Percentiles rank a stretch among this genome's conserved stretches.
Evolutionary conservation across 2,888 invertebrate genomes (phyloP).

Genomic region (Acanthoscelides obtectus): DNA sequence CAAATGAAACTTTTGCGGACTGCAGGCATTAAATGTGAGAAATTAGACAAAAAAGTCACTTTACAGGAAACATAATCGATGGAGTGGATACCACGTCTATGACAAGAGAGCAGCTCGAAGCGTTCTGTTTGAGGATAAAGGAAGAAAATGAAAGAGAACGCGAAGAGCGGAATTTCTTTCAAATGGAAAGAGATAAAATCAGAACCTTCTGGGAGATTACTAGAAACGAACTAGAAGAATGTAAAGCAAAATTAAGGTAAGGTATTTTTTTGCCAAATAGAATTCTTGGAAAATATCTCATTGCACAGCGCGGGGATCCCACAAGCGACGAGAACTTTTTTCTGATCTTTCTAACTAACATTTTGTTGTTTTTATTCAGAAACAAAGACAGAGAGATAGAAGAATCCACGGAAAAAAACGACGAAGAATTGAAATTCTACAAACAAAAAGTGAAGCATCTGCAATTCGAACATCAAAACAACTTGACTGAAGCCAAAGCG

Average conservation of each 20-base stretch:
- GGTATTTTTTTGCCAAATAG: constrained; percentile 2
- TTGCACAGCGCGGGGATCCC: too few relatives aligned
- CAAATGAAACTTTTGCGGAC: too few relatives aligned
- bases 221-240: constrained; percentile 81
- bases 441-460: constrained; percentile 92
- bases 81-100: constrained; percentile 89
- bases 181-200: constrained; percentile 90
- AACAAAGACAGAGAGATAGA: constrained; percentile 85
- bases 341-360: too few relatives aligned
- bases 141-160: constrained; percentile 91
- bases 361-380: constrained; percentile 34
- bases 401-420: constrained; percentile 81
- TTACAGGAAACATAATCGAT: constrained; percentile 58
- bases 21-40: too few relatives aligned
- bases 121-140: constrained; percentile 77
- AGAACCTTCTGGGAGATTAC: constrained; percentile 96
- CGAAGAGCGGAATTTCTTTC: constrained; percentile 93
- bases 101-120: constrained; percentile 88
- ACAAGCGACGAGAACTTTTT: too few relatives aligned
- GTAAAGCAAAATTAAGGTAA: constrained; percentile 64
- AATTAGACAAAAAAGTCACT: too few relatives aligned
- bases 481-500: constrained; percentile 78
- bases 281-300: too few relatives aligned
- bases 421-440: constrained; percentile 80
- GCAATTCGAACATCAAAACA: constrained; percentile 85